Evolutionary conservation across 2,888 invertebrate species (phyloP).

Genomic region (Tipula helvola): DNA sequence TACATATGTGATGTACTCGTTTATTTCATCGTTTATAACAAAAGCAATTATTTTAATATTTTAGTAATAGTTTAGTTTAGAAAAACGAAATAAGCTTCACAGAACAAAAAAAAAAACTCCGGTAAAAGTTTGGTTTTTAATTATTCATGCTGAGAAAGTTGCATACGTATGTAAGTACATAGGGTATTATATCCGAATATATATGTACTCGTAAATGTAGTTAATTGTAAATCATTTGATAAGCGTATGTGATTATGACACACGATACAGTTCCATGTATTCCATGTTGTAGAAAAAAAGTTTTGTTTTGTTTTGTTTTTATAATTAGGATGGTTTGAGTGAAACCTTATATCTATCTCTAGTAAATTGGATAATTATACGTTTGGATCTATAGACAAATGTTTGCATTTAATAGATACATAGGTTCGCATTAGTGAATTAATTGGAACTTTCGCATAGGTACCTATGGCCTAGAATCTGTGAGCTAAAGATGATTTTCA

Average conservation of each 20-base stretch:
- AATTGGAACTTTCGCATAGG: no score
- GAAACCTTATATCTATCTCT: no score
- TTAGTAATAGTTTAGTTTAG: neutral
- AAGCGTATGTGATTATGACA: neutral
- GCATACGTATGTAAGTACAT: neutral
- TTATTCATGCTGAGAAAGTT: neutral
- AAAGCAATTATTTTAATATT: conserved; percentile 4
- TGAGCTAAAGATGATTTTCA: no score
- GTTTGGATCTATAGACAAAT: no score
- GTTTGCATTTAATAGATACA: no score
- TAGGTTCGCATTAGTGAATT: no score
- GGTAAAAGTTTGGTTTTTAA: neutral
- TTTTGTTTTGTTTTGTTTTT: neutral
- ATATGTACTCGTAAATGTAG: neutral
- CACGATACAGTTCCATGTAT: neutral
- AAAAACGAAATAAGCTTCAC: neutral
- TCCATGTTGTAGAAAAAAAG: neutral
- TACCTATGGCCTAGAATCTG: no score
- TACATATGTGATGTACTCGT: neutral
- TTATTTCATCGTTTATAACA: neutral
- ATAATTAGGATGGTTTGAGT: no score
- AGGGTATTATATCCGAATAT: neutral
- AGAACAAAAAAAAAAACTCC: neutral
- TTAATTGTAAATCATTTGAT: neutral
- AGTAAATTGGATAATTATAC: no score